Evolutionary conservation across 1,140 invertebrate species (phyloP), one percentile per base, ranked within the genome.

Genomic region (Pygmarrhopalites habei): DNA sequence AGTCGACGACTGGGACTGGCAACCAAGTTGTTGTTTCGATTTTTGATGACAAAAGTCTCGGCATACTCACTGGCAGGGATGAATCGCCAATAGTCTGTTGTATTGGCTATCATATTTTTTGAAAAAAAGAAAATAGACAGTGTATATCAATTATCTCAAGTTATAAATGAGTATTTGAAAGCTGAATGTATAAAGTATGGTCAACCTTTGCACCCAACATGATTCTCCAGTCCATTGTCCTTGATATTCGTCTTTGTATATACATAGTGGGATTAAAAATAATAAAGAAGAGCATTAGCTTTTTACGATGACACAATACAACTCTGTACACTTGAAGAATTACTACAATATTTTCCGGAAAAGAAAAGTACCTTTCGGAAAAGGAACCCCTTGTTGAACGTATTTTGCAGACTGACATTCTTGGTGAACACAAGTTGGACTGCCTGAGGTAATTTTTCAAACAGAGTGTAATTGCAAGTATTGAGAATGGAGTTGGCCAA

Each of bases 151-250:
- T n/a, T n/a, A n/a, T n/a, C n/a, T n/a, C n/a, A n/a, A n/a, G n/a
- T n/a, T n/a, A n/a, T n/a, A n/a, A n/a, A n/a, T n/a, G n/a, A n/a
- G n/a, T n/a, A n/a, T n/a, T n/a, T n/a, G n/a, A n/a, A n/a, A n/a
- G n/a, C n/a, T n/a, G n/a, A n/a, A n/a, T n/a, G n/a, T n/a, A n/a
- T n/a, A n/a, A n/a, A n/a, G n/a, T n/a, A n/a, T n/a, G n/a, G n/a
- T n/a, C n/a, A n/a, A n/a, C n/a, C n/a, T n/a, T n/a, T n/a, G n/a
- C n/a, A n/a, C n/a, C 29, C 53, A 56, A 56, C 39, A 17, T 56
- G 53, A 26, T 56, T 56, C 25, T 56, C 53, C 53, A 56, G 25
- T 5, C 53, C 53, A 14, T 56, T 5, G 29, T 56, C 53, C 35
- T 26, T n/a, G 4, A 41, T 19, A 41, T 56, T 12, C 10, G 23